Percentiles rank a stretch among this genome's conserved stretches.
These are phyloP conservation scores for Pristiophorus japonicus DNA, from an alignment of 2,113 vertebrate genomes.

Conservation along the genomic window DNA sequence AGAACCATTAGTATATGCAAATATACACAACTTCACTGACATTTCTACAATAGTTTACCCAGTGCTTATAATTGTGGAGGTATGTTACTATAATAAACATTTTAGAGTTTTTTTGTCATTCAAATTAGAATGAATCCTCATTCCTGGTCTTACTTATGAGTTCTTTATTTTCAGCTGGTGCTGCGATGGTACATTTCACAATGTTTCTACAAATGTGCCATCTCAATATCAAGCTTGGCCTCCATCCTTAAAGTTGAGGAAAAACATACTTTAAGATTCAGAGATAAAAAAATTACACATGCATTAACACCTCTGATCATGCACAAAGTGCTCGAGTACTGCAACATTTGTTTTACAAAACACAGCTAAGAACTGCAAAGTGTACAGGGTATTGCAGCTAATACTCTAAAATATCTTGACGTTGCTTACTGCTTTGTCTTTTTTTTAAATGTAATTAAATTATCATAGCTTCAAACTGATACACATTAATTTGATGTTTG, in stretches of 20 bases:
- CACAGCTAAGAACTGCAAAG: not conserved
- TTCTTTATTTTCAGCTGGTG: not conserved
- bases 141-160: not conserved
- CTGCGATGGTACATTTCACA: not conserved
- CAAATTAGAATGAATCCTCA: not conserved
- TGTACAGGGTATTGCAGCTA: not conserved
- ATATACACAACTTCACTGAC: not conserved
- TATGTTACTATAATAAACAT: not conserved
- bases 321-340: not conserved
- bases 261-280: not conserved
- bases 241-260: not conserved
- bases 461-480: not conserved
- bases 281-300: not conserved
- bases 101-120: not conserved
- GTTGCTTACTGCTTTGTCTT: not conserved
- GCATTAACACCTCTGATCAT: not conserved
- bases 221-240: not conserved
- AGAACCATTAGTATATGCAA: not conserved
- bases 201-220: conserved; percentile 3
- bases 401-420: not conserved
- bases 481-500: not conserved
- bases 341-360: not conserved
- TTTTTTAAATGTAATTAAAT: not conserved
- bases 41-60: not conserved
- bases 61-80: not conserved